Evolutionary conservation across 2,113 vertebrate species (phyloP).

Genomic region (Bujurquina vittata): DNA sequence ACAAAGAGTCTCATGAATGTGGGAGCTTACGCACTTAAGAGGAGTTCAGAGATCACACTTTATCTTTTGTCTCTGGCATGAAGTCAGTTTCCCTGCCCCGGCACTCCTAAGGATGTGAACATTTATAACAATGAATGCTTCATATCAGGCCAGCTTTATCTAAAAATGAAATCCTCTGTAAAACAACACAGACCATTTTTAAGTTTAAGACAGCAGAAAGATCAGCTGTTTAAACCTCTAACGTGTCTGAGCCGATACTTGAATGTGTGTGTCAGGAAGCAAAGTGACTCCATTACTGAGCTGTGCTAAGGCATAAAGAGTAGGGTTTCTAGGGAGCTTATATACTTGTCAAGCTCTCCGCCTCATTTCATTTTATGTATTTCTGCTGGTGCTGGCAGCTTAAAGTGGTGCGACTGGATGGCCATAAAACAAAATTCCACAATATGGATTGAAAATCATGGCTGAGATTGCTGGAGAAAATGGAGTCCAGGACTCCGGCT

Average conservation of each 20-base stretch:
- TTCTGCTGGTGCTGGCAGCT: constrained; percentile 51
- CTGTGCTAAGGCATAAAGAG: constrained; percentile 19
- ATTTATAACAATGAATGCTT: not conserved
- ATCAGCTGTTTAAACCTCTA: not conserved
- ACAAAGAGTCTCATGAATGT: constrained; percentile 36
- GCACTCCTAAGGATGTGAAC: not conserved
- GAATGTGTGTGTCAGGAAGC: not conserved
- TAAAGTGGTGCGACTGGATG: constrained; percentile 23
- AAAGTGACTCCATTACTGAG: not conserved
- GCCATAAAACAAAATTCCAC: constrained; percentile 58
- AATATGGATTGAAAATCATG: constrained; percentile 30
- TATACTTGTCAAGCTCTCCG: constrained; percentile 57
- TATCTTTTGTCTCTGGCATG: not conserved
- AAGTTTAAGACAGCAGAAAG: not conserved
- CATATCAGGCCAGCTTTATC: not conserved
- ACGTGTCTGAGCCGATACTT: not conserved
- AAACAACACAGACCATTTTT: not conserved
- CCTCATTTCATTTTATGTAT: constrained; percentile 69
- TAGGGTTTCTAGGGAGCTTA: constrained; percentile 38
- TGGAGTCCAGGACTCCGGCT: constrained; percentile 15
- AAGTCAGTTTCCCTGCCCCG: not conserved
- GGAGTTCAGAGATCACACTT: constrained; percentile 14
- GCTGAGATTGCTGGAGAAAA: constrained; percentile 44
- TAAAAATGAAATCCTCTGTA: not conserved
- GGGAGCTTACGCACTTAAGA: constrained; percentile 1